A percentile compares a stretch with the other conserved stretches of the same genome.
Conservation (phyloP, 2,888 invertebrate genomes). For the Drosophila paramelanica region DNA sequence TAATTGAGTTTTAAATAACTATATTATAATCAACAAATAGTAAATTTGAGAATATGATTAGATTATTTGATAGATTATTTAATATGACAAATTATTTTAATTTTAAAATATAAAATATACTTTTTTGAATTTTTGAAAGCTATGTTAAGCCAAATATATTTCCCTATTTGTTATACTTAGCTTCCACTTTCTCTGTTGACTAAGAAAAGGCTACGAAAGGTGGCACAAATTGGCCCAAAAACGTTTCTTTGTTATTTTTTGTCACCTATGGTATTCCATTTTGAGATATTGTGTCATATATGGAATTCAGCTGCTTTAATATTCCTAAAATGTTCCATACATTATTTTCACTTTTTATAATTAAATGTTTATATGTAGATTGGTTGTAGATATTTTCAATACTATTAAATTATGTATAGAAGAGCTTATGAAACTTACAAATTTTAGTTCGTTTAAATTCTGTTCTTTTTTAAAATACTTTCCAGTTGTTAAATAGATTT, state of each 20-base stretch:
- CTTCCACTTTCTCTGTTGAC: constrained; percentile 34
- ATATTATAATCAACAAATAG: too few species aligned
- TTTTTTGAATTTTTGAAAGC: constrained; percentile 2
- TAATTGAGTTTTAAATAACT: too few species aligned
- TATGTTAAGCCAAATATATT: neutral
- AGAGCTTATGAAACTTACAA: too few species aligned
- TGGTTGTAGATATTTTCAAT: too few species aligned
- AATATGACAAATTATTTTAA: too few species aligned
- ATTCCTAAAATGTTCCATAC: constrained; percentile 9
- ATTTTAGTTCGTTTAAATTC: too few species aligned
- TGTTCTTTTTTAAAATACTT: too few species aligned
- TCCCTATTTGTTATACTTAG: constrained; percentile 1
- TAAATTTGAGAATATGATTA: too few species aligned
- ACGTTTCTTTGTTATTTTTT: constrained; percentile 5
- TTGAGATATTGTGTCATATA: constrained; percentile 22
- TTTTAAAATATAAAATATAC: too few species aligned
- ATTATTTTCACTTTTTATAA: constrained; percentile 33
- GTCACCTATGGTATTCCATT: constrained; percentile 34
- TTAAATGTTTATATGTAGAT: too few species aligned
- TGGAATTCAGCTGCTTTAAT: constrained; percentile 17
- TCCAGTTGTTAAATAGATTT: constrained; percentile 7
- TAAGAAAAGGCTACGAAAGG: neutral
- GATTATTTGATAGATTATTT: too few species aligned
- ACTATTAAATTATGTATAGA: neutral
- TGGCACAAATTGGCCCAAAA: constrained; percentile 12